phyloP scores from a whole-genome alignment of 1,140 invertebrate genomes.

The Pseudomyrmex dendroicus region DNA sequence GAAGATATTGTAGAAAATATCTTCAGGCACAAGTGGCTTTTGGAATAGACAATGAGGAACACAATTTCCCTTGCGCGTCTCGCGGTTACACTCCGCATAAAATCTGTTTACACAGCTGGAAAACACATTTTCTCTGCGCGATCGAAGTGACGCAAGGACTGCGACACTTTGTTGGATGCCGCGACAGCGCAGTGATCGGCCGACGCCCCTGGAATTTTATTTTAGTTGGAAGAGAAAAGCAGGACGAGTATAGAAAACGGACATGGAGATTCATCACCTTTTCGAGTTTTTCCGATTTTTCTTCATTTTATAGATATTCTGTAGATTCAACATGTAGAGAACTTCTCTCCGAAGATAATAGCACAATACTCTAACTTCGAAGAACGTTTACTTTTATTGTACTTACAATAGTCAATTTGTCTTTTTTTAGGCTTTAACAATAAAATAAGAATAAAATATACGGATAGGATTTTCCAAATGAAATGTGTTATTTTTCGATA shows the following conservation, averaged over 20 bases:
- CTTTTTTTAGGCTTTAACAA: neutral
- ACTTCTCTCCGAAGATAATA: constrained; percentile 8
- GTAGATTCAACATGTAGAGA: neutral
- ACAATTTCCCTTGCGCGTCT: constrained; percentile 39
- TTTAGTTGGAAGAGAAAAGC: constrained; percentile 71
- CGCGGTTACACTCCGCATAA: constrained; percentile 67
- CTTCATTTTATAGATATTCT: constrained; percentile 28
- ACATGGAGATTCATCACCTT: neutral
- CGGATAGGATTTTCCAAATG: too few species aligned
- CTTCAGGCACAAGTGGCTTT: constrained; percentile 50
- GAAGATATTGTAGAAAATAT: constrained; percentile 32
- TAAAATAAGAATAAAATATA: neutral
- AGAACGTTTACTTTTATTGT: neutral
- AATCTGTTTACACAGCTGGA: constrained; percentile 76
- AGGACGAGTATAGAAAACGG: neutral
- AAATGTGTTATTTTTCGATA: neutral
- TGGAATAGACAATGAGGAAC: constrained; percentile 65
- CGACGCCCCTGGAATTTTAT: constrained; percentile 77
- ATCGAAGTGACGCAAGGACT: constrained; percentile 43
- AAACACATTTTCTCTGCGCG: constrained; percentile 55
- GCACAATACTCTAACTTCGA: constrained; percentile 5
- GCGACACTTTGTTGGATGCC: constrained; percentile 48
- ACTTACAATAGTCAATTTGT: neutral
- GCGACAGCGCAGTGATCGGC: constrained; percentile 40
- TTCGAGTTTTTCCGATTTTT: neutral